Conservation (phyloP, 2,888 invertebrate genomes). For the Monochamus alternatus region DNA sequence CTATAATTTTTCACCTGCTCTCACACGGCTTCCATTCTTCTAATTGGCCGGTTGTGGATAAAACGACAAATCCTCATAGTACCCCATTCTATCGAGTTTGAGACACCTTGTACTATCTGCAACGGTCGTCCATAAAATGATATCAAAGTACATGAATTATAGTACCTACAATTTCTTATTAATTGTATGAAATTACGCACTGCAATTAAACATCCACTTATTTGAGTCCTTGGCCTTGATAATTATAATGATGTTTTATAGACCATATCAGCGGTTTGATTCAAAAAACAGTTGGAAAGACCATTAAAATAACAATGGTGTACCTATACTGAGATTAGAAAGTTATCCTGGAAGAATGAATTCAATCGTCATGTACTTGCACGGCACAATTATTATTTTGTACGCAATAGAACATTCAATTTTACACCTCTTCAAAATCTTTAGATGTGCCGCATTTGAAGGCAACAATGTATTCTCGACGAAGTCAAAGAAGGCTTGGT, state of each 20-base stretch:
- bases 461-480: not conserved
- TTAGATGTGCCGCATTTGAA: not conserved
- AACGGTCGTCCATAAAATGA: not conserved
- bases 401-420: conserved; percentile 23
- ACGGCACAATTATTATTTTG: conserved; percentile 16
- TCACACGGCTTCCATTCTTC: no score
- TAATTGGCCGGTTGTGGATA: no score
- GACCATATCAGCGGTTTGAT: conserved; percentile 56
- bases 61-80: no score
- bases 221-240: conserved; percentile 55
- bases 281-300: conserved; percentile 55
- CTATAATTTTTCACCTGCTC: no score
- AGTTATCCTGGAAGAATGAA: conserved; percentile 32
- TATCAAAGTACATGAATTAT: not conserved
- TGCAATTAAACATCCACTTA: conserved; percentile 32
- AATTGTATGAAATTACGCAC: conserved; percentile 17
- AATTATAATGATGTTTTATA: conserved; percentile 54
- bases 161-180: not conserved
- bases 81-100: no score
- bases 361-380: conserved; percentile 16
- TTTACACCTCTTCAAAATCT: conserved; percentile 8
- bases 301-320: conserved; percentile 58
- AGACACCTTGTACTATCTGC: no score
- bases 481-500: not conserved
- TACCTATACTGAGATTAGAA: conserved; percentile 50